Evolutionary conservation across 2,888 invertebrate species (phyloP), one percentile per base, ranked within the genome.

Genomic region (Melieria picta): DNA sequence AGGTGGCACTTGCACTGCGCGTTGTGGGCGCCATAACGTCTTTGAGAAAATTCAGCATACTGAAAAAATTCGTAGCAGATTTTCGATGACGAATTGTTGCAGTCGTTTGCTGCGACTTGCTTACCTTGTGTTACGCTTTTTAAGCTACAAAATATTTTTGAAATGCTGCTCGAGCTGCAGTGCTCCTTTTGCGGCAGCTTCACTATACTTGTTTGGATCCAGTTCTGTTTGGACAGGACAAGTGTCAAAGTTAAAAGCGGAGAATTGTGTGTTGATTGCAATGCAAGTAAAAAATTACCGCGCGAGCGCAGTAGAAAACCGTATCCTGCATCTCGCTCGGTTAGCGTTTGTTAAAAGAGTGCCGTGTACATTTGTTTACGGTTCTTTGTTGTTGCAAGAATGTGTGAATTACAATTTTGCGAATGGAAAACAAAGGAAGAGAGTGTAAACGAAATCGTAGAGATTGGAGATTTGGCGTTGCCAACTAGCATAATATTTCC

Each of bases 1-100:
- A 55, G 45, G 45, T 62, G 10, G 47, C 60, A 30, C 16, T 45
- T 13, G 63, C 48, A 43, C 70, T 73, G 48, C 75, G 73, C 63
- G 72, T 74, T 69, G 75, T 71, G 4, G 76, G 75, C 66, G 75
- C 64, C 75, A 77, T 77, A n/a, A 69, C 66, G 62, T 76, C 74
- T 72, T 75, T 74, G 45, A 77, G 68, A 45, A 73, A 76, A 74
- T 76, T 75, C 58, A 77, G 70, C 77, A 77, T 77, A 55, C 69
- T 69, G 56, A 63, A 58, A 58, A 16, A 11, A 57, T 30, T 30
- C 30, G 30, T 30, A 30, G 30, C 30, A 30, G 30, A 30, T 30
- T 30, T 30, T 30, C 30, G 30, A 30, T 30, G 30, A 30, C 30
- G 30, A 30, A 30, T 0, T 30, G 30, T 30, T 30, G 30, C 30